Percentiles rank a stretch among this genome's conserved stretches.
Conservation (phyloP, 2,113 vertebrate genomes). For the Peromyscus polionotus region DNA sequence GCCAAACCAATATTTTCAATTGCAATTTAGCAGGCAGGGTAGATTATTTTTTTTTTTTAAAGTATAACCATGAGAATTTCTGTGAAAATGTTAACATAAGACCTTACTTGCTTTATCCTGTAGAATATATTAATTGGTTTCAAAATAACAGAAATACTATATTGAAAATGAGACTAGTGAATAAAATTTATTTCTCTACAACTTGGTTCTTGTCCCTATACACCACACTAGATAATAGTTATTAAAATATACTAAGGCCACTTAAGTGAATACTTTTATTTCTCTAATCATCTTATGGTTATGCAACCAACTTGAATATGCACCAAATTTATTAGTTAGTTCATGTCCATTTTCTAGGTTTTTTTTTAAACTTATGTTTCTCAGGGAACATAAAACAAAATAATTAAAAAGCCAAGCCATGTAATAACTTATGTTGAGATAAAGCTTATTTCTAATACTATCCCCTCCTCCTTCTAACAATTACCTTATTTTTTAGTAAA, state of each 20-base stretch:
- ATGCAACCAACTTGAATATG: background rate
- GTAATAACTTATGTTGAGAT: too few species aligned
- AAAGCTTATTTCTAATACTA: too few species aligned
- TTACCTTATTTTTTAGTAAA: too few species aligned
- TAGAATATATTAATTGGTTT: constrained; percentile 9
- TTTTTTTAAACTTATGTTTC: background rate
- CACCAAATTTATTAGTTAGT: background rate
- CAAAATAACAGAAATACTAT: background rate
- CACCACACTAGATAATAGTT: background rate
- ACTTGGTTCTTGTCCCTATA: background rate
- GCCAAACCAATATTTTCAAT: background rate
- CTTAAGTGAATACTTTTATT: background rate
- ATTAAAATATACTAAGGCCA: constrained; percentile 4
- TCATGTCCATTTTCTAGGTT: background rate
- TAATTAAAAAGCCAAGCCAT: background rate
- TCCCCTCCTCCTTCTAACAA: too few species aligned
- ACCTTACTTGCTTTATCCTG: background rate
- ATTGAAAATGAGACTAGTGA: background rate
- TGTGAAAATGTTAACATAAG: background rate
- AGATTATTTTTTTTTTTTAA: background rate
- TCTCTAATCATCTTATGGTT: background rate
- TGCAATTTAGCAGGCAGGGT: background rate
- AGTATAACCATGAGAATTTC: background rate
- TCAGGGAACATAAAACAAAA: background rate
- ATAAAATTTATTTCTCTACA: background rate